phyloP scores from a whole-genome alignment of 2,888 invertebrate species.

The Tiphia femorata region DNA sequence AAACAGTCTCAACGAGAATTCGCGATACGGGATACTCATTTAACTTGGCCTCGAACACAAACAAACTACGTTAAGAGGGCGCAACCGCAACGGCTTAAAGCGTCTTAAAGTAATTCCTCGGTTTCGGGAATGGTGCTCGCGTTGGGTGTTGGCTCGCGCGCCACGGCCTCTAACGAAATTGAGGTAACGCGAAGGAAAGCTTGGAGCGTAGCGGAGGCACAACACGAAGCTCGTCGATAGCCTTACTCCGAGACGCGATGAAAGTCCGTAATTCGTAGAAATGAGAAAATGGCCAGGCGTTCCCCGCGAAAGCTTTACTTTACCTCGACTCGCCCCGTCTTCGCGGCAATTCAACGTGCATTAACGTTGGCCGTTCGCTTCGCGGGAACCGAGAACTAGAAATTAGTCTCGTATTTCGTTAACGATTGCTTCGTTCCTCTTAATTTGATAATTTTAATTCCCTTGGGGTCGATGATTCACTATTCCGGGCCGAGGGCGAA shows the following conservation, averaged over 20 bases:
- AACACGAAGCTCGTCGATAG: background rate
- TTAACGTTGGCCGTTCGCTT: no score
- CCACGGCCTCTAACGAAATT: conserved; percentile 19
- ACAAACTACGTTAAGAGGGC: conserved; percentile 43
- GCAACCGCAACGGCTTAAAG: conserved; percentile 40
- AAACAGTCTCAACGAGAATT: conserved; percentile 12
- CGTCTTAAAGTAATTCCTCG: conserved; percentile 38
- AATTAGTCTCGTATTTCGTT: no score
- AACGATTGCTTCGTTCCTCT: no score
- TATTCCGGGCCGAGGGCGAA: no score
- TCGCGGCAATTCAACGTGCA: no score
- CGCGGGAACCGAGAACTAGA: no score
- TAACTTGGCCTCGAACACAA: conserved; percentile 48
- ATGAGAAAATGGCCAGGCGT: background rate
- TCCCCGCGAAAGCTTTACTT: background rate
- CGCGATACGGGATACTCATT: conserved; percentile 38
- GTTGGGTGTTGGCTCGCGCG: background rate
- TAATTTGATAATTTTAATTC: no score
- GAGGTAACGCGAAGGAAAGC: conserved; percentile 1
- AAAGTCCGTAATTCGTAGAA: background rate
- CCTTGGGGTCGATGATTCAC: no score
- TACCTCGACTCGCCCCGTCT: background rate
- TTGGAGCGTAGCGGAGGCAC: background rate
- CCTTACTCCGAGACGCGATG: background rate
- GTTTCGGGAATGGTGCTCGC: conserved; percentile 5